These are phyloP conservation scores for Clarias laeviceps DNA, from an alignment of 2,797 vertebrate genomes.

Conservation along the genomic window DNA sequence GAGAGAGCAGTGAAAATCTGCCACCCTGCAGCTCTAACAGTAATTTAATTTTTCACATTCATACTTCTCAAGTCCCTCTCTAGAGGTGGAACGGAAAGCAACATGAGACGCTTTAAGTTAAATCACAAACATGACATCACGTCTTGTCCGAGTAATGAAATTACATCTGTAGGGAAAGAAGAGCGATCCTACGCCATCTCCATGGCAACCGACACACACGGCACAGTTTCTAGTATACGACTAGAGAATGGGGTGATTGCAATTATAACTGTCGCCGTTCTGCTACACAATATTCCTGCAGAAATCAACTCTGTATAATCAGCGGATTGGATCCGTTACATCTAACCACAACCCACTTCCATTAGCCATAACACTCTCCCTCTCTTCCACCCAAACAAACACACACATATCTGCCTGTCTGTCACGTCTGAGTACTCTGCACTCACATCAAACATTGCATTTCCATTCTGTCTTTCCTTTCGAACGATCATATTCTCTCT, in stretches of 20 bases:
- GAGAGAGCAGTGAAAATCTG: neutral
- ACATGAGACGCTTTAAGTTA: conserved; percentile 18
- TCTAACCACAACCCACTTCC: neutral
- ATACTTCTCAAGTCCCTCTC: conserved; percentile 16
- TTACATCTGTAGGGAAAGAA: conserved; percentile 10
- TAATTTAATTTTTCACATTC: conserved; percentile 38
- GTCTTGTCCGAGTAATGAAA: conserved; percentile 22
- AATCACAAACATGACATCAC: conserved; percentile 35
- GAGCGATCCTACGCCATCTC: conserved; percentile 11
- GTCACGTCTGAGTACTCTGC: neutral
- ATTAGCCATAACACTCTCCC: neutral
- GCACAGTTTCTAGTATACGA: neutral
- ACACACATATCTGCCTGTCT: neutral
- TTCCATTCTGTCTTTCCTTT: neutral
- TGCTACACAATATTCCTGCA: neutral
- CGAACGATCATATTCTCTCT: too few relatives aligned
- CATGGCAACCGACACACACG: neutral
- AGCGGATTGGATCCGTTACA: neutral
- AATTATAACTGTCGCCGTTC: neutral
- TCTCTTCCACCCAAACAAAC: neutral
- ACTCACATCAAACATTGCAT: too few relatives aligned
- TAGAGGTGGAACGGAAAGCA: conserved; percentile 6
- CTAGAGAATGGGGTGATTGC: neutral
- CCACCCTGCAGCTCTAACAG: conserved; percentile 2
- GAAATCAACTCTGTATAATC: conserved; percentile 3